Evolutionary conservation across 2,888 invertebrate species (phyloP), one percentile per base, ranked within the genome.

Genomic region (Cremastobaeus sp.): DNA sequence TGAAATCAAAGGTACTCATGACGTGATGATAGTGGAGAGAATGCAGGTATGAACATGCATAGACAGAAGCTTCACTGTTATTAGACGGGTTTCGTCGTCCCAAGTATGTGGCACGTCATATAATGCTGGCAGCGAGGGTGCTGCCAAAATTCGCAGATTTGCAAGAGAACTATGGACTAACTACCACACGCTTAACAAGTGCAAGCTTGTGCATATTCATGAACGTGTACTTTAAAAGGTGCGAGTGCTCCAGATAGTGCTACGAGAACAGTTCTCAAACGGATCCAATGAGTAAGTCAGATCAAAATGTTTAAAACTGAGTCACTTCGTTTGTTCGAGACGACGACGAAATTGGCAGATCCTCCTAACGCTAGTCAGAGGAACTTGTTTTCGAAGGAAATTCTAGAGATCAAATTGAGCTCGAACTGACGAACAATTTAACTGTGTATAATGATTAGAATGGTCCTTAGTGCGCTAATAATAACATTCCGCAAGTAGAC

Each of bases 161-260:
- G 70, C 70, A 55, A 62, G 55, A 30, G 62, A 70, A 70, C 69
- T 69, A 59, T 55, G 54, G 69, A 55, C 64, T 50, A 64, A 64
- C 70, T 57, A 70, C 48, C 70, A 39, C 50, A 45, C 45, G 64
- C 59, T 65, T 65, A 65, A 65, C 71, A 71, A 65, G 59, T 54
- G 59, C 59, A 65, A 64, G 52, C 54, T 72, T 39, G 18, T 66
- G 65, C 57, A 50, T 72, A 72, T 65, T 72, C 71, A 72, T 72
- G 64, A 72, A 65, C 65, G 54, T 65, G 59, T 50, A 47, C 71
- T 65, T 65, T 59, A 25, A 35, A 59, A 65, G 64, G 64, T 59
- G 71, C 64, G 47, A 64, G 45, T 50, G 12, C 52, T 71, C 59
- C n/a, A n/a, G 54, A 45, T 25, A 37, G 50, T 41, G 32, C 32